Percentiles rank a stretch among this genome's conserved stretches.
These are phyloP conservation scores for Prenolepis imparis DNA, from an alignment of 2,888 invertebrate genomes.

Conservation along the genomic window DNA sequence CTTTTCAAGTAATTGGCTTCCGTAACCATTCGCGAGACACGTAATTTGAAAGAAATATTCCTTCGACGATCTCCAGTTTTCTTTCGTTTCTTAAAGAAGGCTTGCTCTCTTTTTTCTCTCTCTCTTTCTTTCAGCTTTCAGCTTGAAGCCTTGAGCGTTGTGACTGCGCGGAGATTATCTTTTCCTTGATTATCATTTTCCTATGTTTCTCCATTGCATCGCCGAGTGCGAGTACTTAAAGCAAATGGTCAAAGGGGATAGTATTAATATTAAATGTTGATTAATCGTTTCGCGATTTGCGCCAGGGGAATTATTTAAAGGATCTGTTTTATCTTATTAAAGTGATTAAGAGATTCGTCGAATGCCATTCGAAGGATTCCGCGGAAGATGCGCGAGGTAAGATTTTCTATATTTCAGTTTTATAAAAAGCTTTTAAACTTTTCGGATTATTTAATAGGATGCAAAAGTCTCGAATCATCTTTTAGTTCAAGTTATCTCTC, in stretches of 20 bases:
- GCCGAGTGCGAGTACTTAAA: slow-evolving; percentile 38
- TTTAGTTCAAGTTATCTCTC: slow-evolving; percentile 55
- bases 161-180: slow-evolving; percentile 47
- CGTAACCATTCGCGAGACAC: slow-evolving; percentile 40
- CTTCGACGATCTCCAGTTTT: slow-evolving; percentile 44
- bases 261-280: slow-evolving; percentile 50
- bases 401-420: slow-evolving; percentile 58
- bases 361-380: slow-evolving; percentile 51
- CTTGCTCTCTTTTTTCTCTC: background rate
- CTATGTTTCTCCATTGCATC: slow-evolving; percentile 31
- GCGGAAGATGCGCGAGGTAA: slow-evolving; percentile 49
- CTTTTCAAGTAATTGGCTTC: slow-evolving; percentile 49
- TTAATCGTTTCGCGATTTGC: slow-evolving; percentile 48
- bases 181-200: slow-evolving; percentile 51
- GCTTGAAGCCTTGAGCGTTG: slow-evolving; percentile 35
- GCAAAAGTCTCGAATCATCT: slow-evolving; percentile 74
- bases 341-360: slow-evolving; percentile 61
- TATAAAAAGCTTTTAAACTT: slow-evolving; percentile 71
- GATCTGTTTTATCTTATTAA: slow-evolving; percentile 31
- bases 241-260: slow-evolving; percentile 39
- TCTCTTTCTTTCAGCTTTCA: background rate
- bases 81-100: slow-evolving; percentile 39
- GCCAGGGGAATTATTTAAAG: slow-evolving; percentile 40
- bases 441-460: slow-evolving; percentile 78
- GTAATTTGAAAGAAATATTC: slow-evolving; percentile 53